Base-by-base conservation (phyloP, 2,797 vertebrate species). In the Erpetoichthys calabaricus region DNA sequence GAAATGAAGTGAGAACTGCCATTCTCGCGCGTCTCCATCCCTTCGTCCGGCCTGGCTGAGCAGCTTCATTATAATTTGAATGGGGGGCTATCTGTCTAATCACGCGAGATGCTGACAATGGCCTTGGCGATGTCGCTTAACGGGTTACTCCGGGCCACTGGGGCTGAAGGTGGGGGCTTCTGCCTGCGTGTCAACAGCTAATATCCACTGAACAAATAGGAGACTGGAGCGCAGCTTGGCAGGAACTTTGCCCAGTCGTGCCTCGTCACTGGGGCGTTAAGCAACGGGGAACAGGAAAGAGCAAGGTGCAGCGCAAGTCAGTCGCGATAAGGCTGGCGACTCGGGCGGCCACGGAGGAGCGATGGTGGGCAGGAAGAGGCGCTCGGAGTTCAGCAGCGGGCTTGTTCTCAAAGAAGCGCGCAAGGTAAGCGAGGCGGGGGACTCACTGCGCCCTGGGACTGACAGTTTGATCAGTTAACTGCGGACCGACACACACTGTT, bases 311-410 rank as follows among this genome's bases (percentile, higher is more conserved):
- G 54, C 45, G 56, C 25, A 44, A 65, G 59, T 44, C 9, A 64
- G 64, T 53, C 55, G 45, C 56, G 44, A 45, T 6, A 47, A 61
- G 57, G 61, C 50, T 64, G 72, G 56, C 45, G 7, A 44, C 56
- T 56, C 52, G 45, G 59, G 58, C 62, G 64, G 51, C 55, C 45
- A 54, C 9, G 55, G 44, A 57, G 45, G 0, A 8, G 60, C 61
- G 59, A 77, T 81, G 78, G 70, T 81, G 51, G 72, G 70, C 56
- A 65, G 72, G 66, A 72, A 74, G 55, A 6, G 7, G 4, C 4
- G 53, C 44, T 53, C 5, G n/a, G 63, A 78, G 62, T 7, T 41
- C 6, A 54, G 41, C 5, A 42, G 8, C 44, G 53, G 53, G 6
- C 7, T 44, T 7, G 25, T 41, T 8, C 53, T 52, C 51, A 64